Percentiles rank a stretch among this genome's conserved stretches.
These are phyloP conservation scores for Tipula helvola DNA, from an alignment of 2,888 invertebrate genomes.

Conservation along the genomic window DNA sequence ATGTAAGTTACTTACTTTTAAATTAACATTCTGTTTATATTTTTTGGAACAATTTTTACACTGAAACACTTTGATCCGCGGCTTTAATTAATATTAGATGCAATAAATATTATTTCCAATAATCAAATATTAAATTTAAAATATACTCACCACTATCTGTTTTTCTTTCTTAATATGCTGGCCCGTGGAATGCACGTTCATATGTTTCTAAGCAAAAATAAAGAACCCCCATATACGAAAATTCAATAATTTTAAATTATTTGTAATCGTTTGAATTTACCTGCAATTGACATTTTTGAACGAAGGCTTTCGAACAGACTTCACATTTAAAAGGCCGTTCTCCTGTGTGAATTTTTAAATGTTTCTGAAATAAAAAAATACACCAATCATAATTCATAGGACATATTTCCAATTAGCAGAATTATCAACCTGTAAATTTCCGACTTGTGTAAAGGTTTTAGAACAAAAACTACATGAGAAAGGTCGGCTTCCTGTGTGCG, in stretches of 20 bases:
- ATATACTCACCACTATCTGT: background rate
- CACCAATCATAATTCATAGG: background rate
- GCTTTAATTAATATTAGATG: background rate
- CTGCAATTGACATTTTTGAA: background rate
- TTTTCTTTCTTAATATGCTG: background rate
- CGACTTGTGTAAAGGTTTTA: background rate
- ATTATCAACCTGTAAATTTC: background rate
- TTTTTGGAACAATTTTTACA: background rate
- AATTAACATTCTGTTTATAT: background rate
- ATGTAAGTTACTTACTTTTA: background rate
- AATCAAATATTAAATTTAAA: background rate
- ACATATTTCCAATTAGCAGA: background rate
- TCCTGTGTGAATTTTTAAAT: background rate
- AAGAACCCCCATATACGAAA: too few species aligned
- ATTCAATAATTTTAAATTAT: background rate
- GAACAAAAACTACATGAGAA: background rate
- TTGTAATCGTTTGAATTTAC: background rate
- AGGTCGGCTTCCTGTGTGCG: background rate
- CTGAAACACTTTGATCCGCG: background rate
- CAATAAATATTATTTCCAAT: background rate
- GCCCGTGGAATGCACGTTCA: background rate
- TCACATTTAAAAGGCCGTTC: background rate
- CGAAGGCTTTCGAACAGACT: background rate
- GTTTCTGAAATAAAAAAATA: background rate
- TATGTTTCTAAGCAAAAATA: background rate